Evolutionary conservation across 2,888 invertebrate genomes (phyloP).

Genomic region (Ischnura elegans): DNA sequence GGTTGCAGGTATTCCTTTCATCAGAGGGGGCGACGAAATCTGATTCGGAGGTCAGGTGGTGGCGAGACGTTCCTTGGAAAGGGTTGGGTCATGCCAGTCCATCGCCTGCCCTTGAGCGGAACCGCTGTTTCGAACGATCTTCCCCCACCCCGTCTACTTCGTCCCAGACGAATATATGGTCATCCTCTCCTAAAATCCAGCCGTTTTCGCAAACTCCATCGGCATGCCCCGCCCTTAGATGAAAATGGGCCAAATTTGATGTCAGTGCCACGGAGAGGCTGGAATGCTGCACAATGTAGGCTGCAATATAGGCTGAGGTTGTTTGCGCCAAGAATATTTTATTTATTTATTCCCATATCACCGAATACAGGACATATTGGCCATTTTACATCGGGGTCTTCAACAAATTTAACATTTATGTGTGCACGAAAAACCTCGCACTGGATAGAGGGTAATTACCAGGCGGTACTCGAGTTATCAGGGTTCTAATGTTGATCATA

Average conservation of each 20-base stretch:
- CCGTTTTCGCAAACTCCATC: background rate
- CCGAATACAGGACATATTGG: no score
- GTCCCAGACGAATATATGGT: background rate
- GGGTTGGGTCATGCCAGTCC: background rate
- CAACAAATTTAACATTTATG: no score
- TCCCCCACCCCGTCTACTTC: background rate
- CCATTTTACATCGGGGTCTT: no score
- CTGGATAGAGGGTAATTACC: no score
- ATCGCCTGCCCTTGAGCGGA: background rate
- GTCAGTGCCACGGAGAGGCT: no score
- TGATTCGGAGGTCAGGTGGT: background rate
- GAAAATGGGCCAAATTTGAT: background rate
- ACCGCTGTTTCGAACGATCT: background rate
- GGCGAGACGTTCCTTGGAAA: background rate
- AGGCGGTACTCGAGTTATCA: no score
- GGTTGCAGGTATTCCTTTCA: background rate
- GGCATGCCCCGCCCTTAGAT: background rate
- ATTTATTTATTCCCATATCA: no score
- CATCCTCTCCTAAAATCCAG: background rate
- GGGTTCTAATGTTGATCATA: no score
- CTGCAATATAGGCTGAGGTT: no score
- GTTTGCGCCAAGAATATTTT: no score
- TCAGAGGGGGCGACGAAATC: background rate
- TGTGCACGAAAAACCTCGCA: no score
- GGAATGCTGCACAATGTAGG: no score